phyloP scores from a whole-genome alignment of 2,888 invertebrate species.

The Lasioglossum morio region DNA sequence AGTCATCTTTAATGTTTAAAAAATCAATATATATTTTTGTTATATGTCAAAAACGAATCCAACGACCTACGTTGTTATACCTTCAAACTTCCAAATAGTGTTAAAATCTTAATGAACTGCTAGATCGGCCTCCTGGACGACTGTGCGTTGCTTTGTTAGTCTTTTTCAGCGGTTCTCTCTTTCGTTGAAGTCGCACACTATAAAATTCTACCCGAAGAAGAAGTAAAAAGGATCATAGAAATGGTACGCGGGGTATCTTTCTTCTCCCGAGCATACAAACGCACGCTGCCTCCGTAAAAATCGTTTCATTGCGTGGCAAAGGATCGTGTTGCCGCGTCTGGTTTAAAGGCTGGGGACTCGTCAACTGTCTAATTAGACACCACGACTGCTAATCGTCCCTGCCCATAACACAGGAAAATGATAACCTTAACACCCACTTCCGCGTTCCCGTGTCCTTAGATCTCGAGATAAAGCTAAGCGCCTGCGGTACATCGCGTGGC shows the following conservation, averaged over 20 bases:
- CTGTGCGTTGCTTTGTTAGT: not conserved
- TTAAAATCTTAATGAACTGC: too few relatives aligned
- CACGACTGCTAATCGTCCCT: not conserved
- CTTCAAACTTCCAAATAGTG: too few relatives aligned
- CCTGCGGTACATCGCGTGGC: not conserved
- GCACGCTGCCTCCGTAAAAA: not conserved
- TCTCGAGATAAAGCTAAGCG: constrained; percentile 7
- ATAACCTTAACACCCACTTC: constrained; percentile 5
- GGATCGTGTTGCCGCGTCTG: not conserved
- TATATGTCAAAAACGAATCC: too few relatives aligned
- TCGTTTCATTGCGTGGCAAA: not conserved
- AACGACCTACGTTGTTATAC: too few relatives aligned
- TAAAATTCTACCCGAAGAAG: not conserved
- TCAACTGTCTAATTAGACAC: constrained; percentile 1
- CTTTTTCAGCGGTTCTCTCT: not conserved
- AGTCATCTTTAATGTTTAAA: too few relatives aligned
- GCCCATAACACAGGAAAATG: constrained; percentile 2
- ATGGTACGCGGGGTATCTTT: not conserved
- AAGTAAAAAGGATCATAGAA: not conserved
- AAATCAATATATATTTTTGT: too few relatives aligned
- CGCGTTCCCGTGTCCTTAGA: constrained; percentile 10
- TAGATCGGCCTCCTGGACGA: too few relatives aligned
- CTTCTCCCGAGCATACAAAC: not conserved
- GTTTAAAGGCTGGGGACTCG: not conserved
- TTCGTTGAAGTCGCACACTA: not conserved